A percentile compares a stretch with the other conserved stretches of the same genome.
Evolutionary conservation across 1,140 invertebrate species (phyloP).

Genomic region (Coenobita brevimanus): DNA sequence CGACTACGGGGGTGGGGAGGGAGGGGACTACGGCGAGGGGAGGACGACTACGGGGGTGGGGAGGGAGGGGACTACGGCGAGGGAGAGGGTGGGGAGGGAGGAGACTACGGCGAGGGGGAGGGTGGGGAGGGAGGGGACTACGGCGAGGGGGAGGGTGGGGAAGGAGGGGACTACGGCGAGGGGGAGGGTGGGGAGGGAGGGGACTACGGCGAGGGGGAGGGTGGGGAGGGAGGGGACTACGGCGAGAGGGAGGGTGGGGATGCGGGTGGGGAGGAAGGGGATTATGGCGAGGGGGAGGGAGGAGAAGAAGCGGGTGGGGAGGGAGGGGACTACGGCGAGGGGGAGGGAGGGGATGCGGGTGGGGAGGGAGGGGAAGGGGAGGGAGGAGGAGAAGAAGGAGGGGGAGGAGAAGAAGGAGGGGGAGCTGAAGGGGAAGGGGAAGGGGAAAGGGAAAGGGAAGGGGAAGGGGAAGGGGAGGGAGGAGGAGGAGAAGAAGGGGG

Average conservation of each 20-base stretch:
- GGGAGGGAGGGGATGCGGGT: not conserved
- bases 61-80: no score
- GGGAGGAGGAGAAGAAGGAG: not conserved
- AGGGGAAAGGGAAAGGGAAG: not conserved
- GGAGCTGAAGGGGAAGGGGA: not conserved
- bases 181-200: no score
- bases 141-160: no score
- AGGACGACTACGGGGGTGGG: no score
- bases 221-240: not conserved
- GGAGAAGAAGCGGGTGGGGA: not conserved
- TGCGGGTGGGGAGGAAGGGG: not conserved
- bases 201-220: no score
- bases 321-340: not conserved
- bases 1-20: no score
- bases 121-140: no score
- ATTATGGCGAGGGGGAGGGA: not conserved
- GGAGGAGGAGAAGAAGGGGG: not conserved
- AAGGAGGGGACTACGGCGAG: no score
- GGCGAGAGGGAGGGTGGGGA: not conserved
- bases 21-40: no score
- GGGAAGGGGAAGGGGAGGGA: not conserved
- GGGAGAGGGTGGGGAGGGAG: no score
- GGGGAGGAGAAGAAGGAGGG: not conserved
- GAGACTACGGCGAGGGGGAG: no score
- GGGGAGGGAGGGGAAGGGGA: not conserved